Evolutionary conservation across 2,113 vertebrate genomes (phyloP).

Genomic region (Solea senegalensis): DNA sequence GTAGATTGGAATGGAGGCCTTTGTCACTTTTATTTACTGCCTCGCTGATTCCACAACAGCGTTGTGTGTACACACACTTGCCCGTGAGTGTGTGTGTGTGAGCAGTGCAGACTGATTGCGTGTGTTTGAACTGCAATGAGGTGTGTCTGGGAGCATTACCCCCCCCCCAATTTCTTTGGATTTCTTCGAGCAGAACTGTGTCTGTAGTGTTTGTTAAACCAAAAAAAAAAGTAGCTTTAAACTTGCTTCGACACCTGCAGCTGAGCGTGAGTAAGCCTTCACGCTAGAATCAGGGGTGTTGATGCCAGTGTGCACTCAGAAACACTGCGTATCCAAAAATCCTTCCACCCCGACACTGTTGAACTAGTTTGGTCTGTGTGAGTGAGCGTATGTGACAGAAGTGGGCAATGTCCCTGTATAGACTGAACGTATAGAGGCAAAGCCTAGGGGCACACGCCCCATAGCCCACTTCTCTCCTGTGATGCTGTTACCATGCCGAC

Average conservation of each 20-base stretch:
- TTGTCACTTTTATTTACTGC: slow-evolving; percentile 81
- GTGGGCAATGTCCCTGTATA: slow-evolving; percentile 6
- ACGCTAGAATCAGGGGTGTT: slow-evolving; percentile 26
- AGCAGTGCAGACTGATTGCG: slow-evolving; percentile 53
- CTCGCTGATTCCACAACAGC: slow-evolving; percentile 63
- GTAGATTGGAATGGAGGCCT: slow-evolving; percentile 78
- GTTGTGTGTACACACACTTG: neutral
- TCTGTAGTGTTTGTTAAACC: slow-evolving; percentile 39
- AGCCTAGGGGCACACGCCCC: slow-evolving; percentile 19
- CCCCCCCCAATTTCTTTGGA: slow-evolving; percentile 54
- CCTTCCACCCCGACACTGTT: slow-evolving; percentile 25
- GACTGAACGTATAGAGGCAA: slow-evolving; percentile 16
- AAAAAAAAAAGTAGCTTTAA: slow-evolving; percentile 38
- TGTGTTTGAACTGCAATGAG: slow-evolving; percentile 66
- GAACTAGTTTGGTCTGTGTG: slow-evolving; percentile 2
- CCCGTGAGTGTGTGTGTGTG: slow-evolving; percentile 2
- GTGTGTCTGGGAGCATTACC: slow-evolving; percentile 55
- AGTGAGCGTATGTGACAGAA: slow-evolving; percentile 9
- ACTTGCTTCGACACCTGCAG: slow-evolving; percentile 23
- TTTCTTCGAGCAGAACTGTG: slow-evolving; percentile 40
- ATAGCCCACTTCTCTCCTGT: slow-evolving; percentile 1
- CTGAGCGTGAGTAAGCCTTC: slow-evolving; percentile 12
- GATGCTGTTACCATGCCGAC: slow-evolving; percentile 47
- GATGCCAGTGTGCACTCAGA: slow-evolving; percentile 16
- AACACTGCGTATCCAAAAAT: slow-evolving; percentile 34